These are phyloP conservation scores for Asteroscopus sphinx DNA, from an alignment of 2,888 invertebrate species.

Conservation along the genomic window DNA sequence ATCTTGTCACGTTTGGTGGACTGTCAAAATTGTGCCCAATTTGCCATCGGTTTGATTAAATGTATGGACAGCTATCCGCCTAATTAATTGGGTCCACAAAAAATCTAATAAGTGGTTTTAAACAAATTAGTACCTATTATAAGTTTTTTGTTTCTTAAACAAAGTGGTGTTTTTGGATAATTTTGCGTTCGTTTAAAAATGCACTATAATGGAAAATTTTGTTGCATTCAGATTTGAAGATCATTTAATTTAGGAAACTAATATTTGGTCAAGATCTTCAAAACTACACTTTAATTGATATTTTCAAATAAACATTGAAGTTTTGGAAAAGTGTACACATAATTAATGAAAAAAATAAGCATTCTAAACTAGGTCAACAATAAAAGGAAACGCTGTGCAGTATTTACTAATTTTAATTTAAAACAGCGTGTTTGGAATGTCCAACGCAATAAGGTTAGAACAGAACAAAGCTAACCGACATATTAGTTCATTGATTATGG, in stretches of 20 bases:
- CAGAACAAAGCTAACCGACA: slow-evolving; percentile 21
- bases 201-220: no score
- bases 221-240: no score
- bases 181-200: no score
- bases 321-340: background rate
- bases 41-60: slow-evolving; percentile 46
- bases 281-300: no score
- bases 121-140: slow-evolving; percentile 16
- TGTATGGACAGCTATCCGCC: slow-evolving; percentile 47
- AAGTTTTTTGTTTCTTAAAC: no score
- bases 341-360: background rate
- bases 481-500: slow-evolving; percentile 25
- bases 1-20: slow-evolving; percentile 61
- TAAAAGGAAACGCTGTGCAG: slow-evolving; percentile 3
- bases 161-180: background rate
- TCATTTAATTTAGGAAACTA: no score
- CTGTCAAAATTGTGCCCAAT: slow-evolving; percentile 62
- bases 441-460: slow-evolving; percentile 26
- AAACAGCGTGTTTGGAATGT: slow-evolving; percentile 20
- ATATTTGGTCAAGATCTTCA: no score
- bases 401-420: slow-evolving; percentile 27
- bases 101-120: slow-evolving; percentile 22
- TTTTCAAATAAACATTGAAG: no score
- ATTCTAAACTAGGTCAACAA: slow-evolving; percentile 7
- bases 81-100: slow-evolving; percentile 53